Percentiles rank a stretch among this genome's conserved stretches.
Conservation (phyloP, 2,888 invertebrate genomes). For the Colostygia pectinataria region DNA sequence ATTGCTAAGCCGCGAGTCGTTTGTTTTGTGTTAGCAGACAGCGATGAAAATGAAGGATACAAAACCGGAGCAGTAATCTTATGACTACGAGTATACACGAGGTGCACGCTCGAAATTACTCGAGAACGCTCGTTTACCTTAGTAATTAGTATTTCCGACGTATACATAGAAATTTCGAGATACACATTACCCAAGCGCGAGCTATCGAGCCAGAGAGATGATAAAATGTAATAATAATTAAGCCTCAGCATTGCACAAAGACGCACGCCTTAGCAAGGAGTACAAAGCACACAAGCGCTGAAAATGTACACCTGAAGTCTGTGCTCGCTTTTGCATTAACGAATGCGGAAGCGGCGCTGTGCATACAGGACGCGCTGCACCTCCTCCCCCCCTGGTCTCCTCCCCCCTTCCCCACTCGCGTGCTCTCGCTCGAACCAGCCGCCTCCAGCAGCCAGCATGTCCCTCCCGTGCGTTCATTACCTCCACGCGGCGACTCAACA, state of each 20-base stretch:
- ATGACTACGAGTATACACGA: slow-evolving; percentile 23
- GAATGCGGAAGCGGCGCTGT: slow-evolving; percentile 82
- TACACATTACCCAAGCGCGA: slow-evolving; percentile 40
- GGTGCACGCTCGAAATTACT: slow-evolving; percentile 34
- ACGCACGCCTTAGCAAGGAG: slow-evolving; percentile 74
- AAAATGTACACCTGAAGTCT: slow-evolving; percentile 83
- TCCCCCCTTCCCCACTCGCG: slow-evolving; percentile 40
- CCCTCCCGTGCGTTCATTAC: slow-evolving; percentile 81
- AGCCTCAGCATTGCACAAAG: slow-evolving; percentile 74
- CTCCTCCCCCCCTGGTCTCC: slow-evolving; percentile 44
- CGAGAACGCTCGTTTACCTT: slow-evolving; percentile 35
- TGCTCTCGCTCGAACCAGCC: slow-evolving; percentile 71
- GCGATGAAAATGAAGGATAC: slow-evolving; percentile 51
- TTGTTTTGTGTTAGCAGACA: slow-evolving; percentile 58
- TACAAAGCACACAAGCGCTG: slow-evolving; percentile 80
- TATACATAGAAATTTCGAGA: slow-evolving; percentile 36
- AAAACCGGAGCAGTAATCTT: slow-evolving; percentile 35
- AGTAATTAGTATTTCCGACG: slow-evolving; percentile 41
- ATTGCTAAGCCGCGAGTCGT: slow-evolving; percentile 72
- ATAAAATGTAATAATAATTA: slow-evolving; percentile 80
- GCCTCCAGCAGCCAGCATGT: slow-evolving; percentile 71
- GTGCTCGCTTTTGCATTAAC: slow-evolving; percentile 82
- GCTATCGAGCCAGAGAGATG: slow-evolving; percentile 57
- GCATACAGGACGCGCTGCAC: slow-evolving; percentile 79
- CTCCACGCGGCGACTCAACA: slow-evolving; percentile 74